Evolutionary conservation across 2,113 vertebrate species (phyloP), one percentile per base, ranked within the genome.

Genomic region (Stigmatopora nigra): DNA sequence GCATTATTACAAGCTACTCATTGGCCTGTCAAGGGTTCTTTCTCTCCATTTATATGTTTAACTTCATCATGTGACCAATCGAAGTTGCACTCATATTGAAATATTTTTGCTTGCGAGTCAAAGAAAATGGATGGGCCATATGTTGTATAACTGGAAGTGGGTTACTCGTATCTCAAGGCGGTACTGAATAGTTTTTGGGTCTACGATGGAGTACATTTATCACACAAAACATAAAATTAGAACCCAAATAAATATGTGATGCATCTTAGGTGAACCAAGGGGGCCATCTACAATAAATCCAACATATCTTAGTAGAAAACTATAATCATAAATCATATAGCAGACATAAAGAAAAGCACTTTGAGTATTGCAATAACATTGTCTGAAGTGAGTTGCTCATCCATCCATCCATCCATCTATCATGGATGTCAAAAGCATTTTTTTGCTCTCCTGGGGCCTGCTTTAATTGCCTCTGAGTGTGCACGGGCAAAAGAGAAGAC

Each of bases 321-420:
- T 58, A 58, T 70, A 63, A 15, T 20, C 49, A 35, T 19, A 31
- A n/a, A 52, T 57, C 8, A 45, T 15, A 19, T 52, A 61, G 65
- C 71, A 61, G 71, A 70, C 64, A 65, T 73, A 72, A 77, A 46
- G 70, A 69, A 69, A 16, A 74, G 57, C 72, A 77, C 64, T 84
- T 72, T 65, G 73, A 81, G 71, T 77, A 80, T 82, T 79, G 73
- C 78, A 81, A 74, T 85, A 73, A 73, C 67, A 82, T 72, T 78
- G 76, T 76, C 77, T 78, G 79, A 71, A 61, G 68, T 75, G 65
- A 77, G 71, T 53, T 53, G 61, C 71, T 72, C 82, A 85, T 88
- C 77, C 25, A 31, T 2, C 25, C 25, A 31, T 2, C 25, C 76
- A 81, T 88, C 88, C 85, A 85, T 89, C 78, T 74, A 85, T 89